Evolutionary conservation across 2,888 invertebrate genomes (phyloP).

Genomic region (Allacma fusca): DNA sequence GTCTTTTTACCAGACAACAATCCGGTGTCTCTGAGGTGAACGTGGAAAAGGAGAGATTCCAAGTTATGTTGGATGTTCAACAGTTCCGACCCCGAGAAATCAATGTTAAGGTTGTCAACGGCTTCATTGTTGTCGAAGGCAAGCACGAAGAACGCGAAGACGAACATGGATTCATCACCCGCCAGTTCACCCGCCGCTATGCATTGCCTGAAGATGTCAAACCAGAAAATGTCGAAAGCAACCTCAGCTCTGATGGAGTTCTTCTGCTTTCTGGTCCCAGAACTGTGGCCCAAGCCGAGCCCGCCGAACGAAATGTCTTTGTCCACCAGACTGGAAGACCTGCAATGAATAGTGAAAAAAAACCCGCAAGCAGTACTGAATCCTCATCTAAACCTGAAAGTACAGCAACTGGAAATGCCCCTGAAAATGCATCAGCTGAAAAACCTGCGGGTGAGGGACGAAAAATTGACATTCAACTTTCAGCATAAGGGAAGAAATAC

Average conservation of each 20-base stretch:
- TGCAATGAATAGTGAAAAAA: slow-evolving; percentile 35
- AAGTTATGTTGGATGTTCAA: slow-evolving; percentile 80
- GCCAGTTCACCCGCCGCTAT: slow-evolving; percentile 80
- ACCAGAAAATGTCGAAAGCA: slow-evolving; percentile 70
- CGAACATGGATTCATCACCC: slow-evolving; percentile 80
- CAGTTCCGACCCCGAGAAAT: slow-evolving; percentile 81
- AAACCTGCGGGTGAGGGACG: too few species aligned
- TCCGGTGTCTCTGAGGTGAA: slow-evolving; percentile 31
- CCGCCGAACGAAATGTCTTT: slow-evolving; percentile 2
- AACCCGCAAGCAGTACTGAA: too few species aligned
- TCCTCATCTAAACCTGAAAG: neutral
- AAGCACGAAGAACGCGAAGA: slow-evolving; percentile 86
- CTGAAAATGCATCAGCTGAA: too few species aligned
- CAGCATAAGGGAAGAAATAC: too few species aligned
- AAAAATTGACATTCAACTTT: too few species aligned
- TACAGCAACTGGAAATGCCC: neutral
- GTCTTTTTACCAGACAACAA: slow-evolving; percentile 26
- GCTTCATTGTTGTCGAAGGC: slow-evolving; percentile 75
- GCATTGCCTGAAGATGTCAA: slow-evolving; percentile 79
- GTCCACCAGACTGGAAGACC: slow-evolving; percentile 30
- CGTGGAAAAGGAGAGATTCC: slow-evolving; percentile 53
- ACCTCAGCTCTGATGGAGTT: slow-evolving; percentile 30
- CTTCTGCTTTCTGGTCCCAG: slow-evolving; percentile 22
- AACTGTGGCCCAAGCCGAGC: neutral
- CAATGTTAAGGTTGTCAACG: slow-evolving; percentile 76